Evolutionary conservation across 2,888 invertebrate genomes (phyloP).

Genomic region (Tanytarsus gracilentus): DNA sequence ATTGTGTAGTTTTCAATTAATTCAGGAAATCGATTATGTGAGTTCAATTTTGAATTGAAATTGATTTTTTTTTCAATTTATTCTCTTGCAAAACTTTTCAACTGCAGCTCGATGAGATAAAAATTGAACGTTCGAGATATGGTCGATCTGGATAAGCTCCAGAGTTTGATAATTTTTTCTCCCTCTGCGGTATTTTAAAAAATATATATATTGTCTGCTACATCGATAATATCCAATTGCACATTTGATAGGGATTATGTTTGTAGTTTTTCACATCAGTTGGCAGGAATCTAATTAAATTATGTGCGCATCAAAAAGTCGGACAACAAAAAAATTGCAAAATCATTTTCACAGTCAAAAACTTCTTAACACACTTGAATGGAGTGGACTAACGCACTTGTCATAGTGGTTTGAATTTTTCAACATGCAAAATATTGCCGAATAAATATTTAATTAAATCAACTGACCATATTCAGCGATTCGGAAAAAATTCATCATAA

Average conservation of each 20-base stretch:
- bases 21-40: constrained; percentile 28
- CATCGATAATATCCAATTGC: neutral
- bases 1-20: neutral
- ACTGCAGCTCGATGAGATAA: neutral
- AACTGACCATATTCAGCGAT: neutral
- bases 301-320: constrained; percentile 4
- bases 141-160: no score
- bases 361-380: no score
- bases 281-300: constrained; percentile 5
- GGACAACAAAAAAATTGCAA: no score
- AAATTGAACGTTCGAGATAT: neutral
- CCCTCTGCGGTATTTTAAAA: no score
- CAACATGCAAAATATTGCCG: neutral
- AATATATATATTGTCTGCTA: neutral
- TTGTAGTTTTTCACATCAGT: constrained; percentile 12
- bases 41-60: neutral
- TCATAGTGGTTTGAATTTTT: no score
- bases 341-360: no score
- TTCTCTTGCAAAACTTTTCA: neutral
- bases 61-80: neutral
- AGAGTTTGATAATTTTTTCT: no score
- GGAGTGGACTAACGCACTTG: no score
- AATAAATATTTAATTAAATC: constrained; percentile 5
- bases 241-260: neutral
- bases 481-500: neutral